phyloP scores from a whole-genome alignment of 2,113 vertebrate genomes.

The Engraulis encrasicolus region DNA sequence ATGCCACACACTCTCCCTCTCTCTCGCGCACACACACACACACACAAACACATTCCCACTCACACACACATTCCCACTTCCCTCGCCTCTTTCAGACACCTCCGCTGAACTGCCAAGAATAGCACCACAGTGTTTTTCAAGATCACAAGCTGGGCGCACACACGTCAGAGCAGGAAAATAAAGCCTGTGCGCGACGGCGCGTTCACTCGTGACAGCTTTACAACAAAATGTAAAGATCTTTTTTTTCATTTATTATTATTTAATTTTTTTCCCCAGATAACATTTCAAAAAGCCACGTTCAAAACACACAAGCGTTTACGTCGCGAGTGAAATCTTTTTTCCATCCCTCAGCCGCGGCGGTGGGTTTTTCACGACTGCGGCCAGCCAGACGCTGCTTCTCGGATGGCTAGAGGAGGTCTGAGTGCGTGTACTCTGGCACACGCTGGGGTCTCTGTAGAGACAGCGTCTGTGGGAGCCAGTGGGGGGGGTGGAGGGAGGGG shows the following conservation, averaged over 20 bases:
- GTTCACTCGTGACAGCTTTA: not conserved
- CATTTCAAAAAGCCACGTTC: not conserved
- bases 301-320: not conserved
- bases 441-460: slow-evolving; percentile 18
- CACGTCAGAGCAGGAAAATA: slow-evolving; percentile 21
- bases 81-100: slow-evolving; percentile 38
- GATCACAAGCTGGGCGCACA: slow-evolving; percentile 29
- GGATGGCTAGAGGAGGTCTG: slow-evolving; percentile 16
- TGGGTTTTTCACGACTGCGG: slow-evolving; percentile 1
- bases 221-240: slow-evolving; percentile 11
- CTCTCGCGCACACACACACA: too few species aligned
- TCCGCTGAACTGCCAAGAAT: slow-evolving; percentile 54
- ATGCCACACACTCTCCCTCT: slow-evolving; percentile 48
- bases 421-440: slow-evolving; percentile 6
- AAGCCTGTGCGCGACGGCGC: not conserved
- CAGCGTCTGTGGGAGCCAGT: slow-evolving; percentile 12
- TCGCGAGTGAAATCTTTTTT: not conserved
- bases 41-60: not conserved
- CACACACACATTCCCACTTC: slow-evolving; percentile 47
- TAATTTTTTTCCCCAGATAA: not conserved
- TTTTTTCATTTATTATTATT: not conserved
- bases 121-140: slow-evolving; percentile 54
- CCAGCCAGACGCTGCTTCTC: slow-evolving; percentile 16
- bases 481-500: not conserved
- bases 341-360: not conserved